Evolutionary conservation across 2,888 invertebrate genomes (phyloP).

Genomic region (Augiades crinisus): DNA sequence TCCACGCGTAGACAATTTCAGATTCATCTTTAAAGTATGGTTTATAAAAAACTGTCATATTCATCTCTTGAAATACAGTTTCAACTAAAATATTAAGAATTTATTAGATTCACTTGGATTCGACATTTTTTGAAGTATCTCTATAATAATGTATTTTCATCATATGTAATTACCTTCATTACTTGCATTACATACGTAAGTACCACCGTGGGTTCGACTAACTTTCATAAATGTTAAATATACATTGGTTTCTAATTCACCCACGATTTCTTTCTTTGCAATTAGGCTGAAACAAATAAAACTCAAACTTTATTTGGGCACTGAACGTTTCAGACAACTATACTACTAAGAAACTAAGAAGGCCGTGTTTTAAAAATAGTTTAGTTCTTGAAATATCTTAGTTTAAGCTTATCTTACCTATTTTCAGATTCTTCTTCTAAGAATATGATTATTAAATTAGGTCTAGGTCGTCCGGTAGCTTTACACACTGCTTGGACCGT

Average conservation of each 20-base stretch:
- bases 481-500: slow-evolving; percentile 50
- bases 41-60: slow-evolving; percentile 51
- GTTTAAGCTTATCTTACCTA: slow-evolving; percentile 32
- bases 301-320: slow-evolving; percentile 27
- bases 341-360: no score
- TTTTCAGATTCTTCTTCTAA: slow-evolving; percentile 41
- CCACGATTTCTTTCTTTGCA: slow-evolving; percentile 32
- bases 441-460: slow-evolving; percentile 49
- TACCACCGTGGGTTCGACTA: slow-evolving; percentile 46
- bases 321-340: no score
- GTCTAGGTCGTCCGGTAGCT: slow-evolving; percentile 52
- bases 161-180: slow-evolving; percentile 52
- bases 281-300: slow-evolving; percentile 33
- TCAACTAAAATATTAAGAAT: slow-evolving; percentile 42
- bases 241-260: slow-evolving; percentile 41
- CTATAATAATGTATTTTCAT: no score
- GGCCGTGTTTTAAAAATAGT: not conserved
- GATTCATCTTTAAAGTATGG: slow-evolving; percentile 49
- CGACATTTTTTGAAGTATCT: no score
- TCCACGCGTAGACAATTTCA: slow-evolving; percentile 58
- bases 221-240: slow-evolving; percentile 45
- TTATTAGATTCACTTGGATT: no score
- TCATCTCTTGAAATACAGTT: slow-evolving; percentile 39
- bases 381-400: not conserved
- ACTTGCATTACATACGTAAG: slow-evolving; percentile 57